Conservation (phyloP, 2,797 vertebrate genomes). For the Pseudomugil tenellus region DNA sequence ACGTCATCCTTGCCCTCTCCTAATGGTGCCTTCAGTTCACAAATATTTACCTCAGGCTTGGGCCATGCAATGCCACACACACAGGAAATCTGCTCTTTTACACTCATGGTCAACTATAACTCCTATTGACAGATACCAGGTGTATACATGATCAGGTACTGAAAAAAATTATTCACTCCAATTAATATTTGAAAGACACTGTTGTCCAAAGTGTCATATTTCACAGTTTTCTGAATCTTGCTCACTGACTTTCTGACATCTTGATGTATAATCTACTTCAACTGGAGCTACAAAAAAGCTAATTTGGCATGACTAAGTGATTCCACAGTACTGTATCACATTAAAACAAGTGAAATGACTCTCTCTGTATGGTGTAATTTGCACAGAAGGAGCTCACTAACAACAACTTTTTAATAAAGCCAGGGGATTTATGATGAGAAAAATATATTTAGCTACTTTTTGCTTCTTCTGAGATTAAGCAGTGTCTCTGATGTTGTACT, state of each 20-base stretch:
- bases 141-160: conserved; percentile 11
- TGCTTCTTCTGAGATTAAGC: not conserved
- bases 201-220: not conserved
- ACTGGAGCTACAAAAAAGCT: not conserved
- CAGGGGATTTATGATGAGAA: not conserved
- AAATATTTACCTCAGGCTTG: conserved; percentile 63
- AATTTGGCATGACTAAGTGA: not conserved
- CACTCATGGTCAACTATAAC: conserved; percentile 23
- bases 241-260: not conserved
- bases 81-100: conserved; percentile 31
- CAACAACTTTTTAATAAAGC: conserved; percentile 12
- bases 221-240: not conserved
- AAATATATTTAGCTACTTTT: not conserved
- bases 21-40: conserved; percentile 52
- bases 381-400: not conserved
- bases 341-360: conserved; percentile 1
- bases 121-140: conserved; percentile 20
- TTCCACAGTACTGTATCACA: not conserved
- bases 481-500: not conserved
- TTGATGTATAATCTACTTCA: not conserved
- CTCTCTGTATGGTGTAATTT: not conserved
- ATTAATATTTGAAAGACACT: not conserved
- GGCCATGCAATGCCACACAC: conserved; percentile 47
- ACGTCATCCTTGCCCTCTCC: conserved; percentile 51
- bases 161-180: not conserved